Percentiles rank a stretch among this genome's conserved stretches.
These are phyloP conservation scores for Heliconius himera DNA, from an alignment of 1,140 invertebrate genomes.

Conservation along the genomic window DNA sequence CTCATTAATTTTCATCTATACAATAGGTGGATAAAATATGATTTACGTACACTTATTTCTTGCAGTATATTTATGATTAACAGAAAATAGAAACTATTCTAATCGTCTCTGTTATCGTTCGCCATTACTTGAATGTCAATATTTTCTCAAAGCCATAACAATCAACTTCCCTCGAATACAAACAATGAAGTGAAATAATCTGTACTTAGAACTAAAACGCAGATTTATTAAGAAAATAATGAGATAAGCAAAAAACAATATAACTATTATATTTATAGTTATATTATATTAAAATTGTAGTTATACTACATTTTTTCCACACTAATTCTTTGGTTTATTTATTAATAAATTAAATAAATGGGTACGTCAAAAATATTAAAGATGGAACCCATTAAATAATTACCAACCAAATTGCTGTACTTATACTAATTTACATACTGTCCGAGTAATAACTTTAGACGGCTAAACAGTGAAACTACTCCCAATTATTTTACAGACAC, in stretches of 20 bases:
- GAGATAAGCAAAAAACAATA: neutral
- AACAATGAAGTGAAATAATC: slow-evolving; percentile 4
- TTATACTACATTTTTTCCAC: no score
- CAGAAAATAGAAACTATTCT: neutral
- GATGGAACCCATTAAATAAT: neutral
- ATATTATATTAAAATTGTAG: neutral
- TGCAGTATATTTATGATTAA: neutral
- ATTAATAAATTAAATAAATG: no score
- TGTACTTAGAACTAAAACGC: neutral
- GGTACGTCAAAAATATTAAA: neutral
- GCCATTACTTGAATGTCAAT: slow-evolving; percentile 2
- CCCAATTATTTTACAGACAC: no score
- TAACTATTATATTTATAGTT: no score
- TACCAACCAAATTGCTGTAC: neutral
- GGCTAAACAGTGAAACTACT: no score
- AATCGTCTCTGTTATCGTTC: neutral
- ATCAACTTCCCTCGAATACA: slow-evolving; percentile 8
- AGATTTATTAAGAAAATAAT: neutral
- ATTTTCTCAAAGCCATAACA: slow-evolving; percentile 3
- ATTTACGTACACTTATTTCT: neutral
- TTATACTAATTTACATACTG: neutral
- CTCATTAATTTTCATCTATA: neutral
- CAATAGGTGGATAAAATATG: neutral
- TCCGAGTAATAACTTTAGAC: neutral
- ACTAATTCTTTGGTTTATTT: no score